phyloP scores from a whole-genome alignment of 2,113 vertebrate species.

The Hypanus sabinus region DNA sequence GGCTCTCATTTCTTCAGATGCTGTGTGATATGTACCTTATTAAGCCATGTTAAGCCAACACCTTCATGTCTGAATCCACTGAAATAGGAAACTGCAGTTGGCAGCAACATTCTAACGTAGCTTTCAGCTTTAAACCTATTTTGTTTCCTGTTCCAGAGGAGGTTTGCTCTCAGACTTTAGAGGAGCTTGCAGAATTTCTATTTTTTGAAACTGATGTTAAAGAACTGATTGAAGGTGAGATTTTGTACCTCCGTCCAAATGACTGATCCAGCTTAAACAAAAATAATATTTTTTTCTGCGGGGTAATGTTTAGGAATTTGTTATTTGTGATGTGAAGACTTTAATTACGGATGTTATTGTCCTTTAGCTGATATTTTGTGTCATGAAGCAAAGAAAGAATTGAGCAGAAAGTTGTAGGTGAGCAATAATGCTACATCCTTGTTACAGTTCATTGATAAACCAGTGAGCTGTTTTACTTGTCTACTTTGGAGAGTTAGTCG shows the following conservation, averaged over 20 bases:
- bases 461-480: not conserved
- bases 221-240: constrained; percentile 43
- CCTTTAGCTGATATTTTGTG: not conserved
- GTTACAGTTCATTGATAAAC: not conserved
- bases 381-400: not conserved
- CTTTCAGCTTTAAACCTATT: not conserved
- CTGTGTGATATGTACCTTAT: too few species aligned
- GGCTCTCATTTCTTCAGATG: too few species aligned
- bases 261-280: not conserved
- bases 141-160: not conserved
- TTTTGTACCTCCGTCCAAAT: not conserved
- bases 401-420: not conserved
- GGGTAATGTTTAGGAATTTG: not conserved
- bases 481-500: not conserved
- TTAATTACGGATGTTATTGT: too few species aligned
- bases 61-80: not conserved
- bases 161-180: not conserved
- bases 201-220: constrained; percentile 42
- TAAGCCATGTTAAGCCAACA: too few species aligned
- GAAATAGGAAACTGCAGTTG: not conserved
- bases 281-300: not conserved
- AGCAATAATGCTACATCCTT: not conserved
- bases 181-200: constrained; percentile 38
- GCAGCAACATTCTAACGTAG: not conserved
- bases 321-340: too few species aligned